Percentiles rank a stretch among this genome's conserved stretches.
These are phyloP conservation scores for Aethina tumida DNA, from an alignment of 1,140 invertebrate genomes.

Conservation along the genomic window DNA sequence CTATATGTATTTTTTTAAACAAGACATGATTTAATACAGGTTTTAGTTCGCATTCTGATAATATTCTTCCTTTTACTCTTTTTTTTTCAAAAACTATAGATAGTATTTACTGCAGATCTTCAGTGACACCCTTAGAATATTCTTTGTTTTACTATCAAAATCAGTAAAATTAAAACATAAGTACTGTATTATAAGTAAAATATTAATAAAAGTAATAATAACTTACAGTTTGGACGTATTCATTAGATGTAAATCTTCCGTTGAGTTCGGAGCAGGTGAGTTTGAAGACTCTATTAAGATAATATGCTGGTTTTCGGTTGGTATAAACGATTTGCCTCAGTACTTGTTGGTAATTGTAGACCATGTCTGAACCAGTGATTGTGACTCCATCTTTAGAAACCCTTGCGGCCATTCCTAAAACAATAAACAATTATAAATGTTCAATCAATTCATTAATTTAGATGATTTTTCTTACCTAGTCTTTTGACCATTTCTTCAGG, in stretches of 20 bases:
- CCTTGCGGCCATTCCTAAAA: slow-evolving; percentile 46
- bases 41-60: neutral
- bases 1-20: no score
- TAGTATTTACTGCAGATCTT: no score
- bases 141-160: no score
- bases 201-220: slow-evolving; percentile 1
- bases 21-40: no score
- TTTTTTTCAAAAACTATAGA: neutral
- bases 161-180: neutral
- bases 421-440: slow-evolving; percentile 2
- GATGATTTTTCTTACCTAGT: slow-evolving; percentile 41
- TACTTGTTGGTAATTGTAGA: slow-evolving; percentile 75
- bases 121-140: no score
- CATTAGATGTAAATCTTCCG: slow-evolving; percentile 86
- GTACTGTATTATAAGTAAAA: neutral
- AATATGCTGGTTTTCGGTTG: slow-evolving; percentile 88
- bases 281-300: slow-evolving; percentile 89
- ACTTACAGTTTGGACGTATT: slow-evolving; percentile 83
- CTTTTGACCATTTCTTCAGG: slow-evolving; percentile 63
- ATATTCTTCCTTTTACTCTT: neutral
- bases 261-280: slow-evolving; percentile 88
- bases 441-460: neutral
- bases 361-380: slow-evolving; percentile 73
- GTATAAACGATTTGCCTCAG: slow-evolving; percentile 85
- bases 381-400: slow-evolving; percentile 75